Conservation (phyloP, 2,797 vertebrate species). For the Sebastes oblongus region DNA sequence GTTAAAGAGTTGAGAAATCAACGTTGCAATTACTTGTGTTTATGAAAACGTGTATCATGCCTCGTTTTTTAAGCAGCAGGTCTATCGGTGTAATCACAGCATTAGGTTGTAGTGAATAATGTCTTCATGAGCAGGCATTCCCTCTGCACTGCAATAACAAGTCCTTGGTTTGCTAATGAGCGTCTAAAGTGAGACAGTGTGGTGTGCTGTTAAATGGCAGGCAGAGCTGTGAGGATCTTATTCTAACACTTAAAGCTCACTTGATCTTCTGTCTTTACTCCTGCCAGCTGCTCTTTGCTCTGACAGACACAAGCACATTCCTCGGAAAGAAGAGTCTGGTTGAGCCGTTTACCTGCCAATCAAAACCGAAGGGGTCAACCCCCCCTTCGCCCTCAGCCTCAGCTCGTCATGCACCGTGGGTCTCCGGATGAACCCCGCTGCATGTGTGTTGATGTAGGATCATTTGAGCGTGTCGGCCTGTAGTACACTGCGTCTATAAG, state of each 20-base stretch:
- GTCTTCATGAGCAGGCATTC: slow-evolving; percentile 46
- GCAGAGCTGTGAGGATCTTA: slow-evolving; percentile 77
- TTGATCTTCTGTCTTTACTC: slow-evolving; percentile 79
- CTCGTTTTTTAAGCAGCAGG: slow-evolving; percentile 33
- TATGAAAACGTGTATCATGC: slow-evolving; percentile 39
- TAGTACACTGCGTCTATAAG: slow-evolving; percentile 57
- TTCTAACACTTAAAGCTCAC: slow-evolving; percentile 82
- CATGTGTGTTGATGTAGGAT: slow-evolving; percentile 82
- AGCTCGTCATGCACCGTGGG: slow-evolving; percentile 59
- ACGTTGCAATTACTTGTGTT: slow-evolving; percentile 42
- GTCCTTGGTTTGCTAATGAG: slow-evolving; percentile 69
- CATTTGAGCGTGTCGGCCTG: slow-evolving; percentile 70
- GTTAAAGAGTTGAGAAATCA: slow-evolving; percentile 19
- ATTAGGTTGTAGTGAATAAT: slow-evolving; percentile 40
- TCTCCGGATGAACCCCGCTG: slow-evolving; percentile 45
- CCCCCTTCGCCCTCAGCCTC: slow-evolving; percentile 45
- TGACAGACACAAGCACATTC: slow-evolving; percentile 86
- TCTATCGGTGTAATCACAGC: slow-evolving; percentile 42
- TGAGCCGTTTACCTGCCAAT: slow-evolving; percentile 77
- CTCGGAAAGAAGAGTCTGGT: slow-evolving; percentile 78
- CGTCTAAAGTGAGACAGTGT: slow-evolving; percentile 64
- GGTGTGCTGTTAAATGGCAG: slow-evolving; percentile 79
- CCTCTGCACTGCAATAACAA: slow-evolving; percentile 57
- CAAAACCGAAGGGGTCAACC: slow-evolving; percentile 74
- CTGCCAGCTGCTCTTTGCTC: slow-evolving; percentile 85